Evolutionary conservation across 2,113 vertebrate species (phyloP), one percentile per base, ranked within the genome.

Genomic region (Microcebus lehilahytsara): DNA sequence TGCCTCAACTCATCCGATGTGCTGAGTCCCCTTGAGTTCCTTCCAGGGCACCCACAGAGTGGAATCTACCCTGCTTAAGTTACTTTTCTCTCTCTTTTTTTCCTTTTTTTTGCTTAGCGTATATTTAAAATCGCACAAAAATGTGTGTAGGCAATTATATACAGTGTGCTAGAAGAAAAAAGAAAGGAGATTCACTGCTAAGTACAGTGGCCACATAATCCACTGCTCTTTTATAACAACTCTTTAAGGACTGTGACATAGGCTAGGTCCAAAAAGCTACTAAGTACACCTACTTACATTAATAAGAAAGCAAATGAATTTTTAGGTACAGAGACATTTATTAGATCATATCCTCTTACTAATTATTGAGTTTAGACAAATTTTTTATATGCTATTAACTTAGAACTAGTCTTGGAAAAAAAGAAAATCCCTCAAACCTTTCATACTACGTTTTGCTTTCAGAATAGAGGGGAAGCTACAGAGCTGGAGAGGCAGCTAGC

Each of bases 321-420:
- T 80, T 84, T 51, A 86, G 23, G 32, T 77, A 85, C 46, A 74
- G 34, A 74, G 40, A 77, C 20, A 40, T 56, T 94, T 56, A 77
- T 74, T 92, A 40, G 40, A 32, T 53, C 78, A 11, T 58, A 75
- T 32, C 51, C 37, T 93, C 20, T 40, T 14, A 46, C 20, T 53
- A 58, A 86, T 30, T 60, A 13, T 64, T 85, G 64, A 80, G 6
- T 86, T 91, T 49, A 64, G 19, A 78, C 20, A 90, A 60, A 16
- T 34, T 78, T 95, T 66, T 95, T n/a, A 86, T 62, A 32, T 37
- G n/a, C 3, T 25, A 14, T 71, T 92, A 58, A 85, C 56, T 90
- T 60, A 81, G 64, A 95, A 72, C 37, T 49, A 27, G 46, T 87
- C 34, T 72, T 64, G 4, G 30, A 58, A 22, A 58, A 75, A 80